Conservation (phyloP, 1,140 invertebrate genomes). For the Bombus cullumanus region DNA sequence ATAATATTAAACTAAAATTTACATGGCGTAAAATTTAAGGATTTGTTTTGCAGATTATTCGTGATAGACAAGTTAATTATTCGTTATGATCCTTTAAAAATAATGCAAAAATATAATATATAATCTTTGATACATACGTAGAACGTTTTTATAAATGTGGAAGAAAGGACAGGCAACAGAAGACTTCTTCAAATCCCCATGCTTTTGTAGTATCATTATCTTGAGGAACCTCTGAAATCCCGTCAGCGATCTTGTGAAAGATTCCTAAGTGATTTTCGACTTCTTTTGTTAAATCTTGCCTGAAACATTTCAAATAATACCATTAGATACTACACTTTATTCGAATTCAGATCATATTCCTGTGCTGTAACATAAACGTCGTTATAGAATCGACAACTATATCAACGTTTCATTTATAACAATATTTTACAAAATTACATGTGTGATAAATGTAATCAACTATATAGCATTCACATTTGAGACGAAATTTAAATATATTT, state of each 20-base stretch:
- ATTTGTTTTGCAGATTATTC: too few relatives aligned
- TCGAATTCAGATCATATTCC: not conserved
- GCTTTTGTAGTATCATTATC: conserved; percentile 22
- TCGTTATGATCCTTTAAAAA: not conserved
- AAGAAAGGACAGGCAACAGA: not conserved
- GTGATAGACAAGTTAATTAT: not conserved
- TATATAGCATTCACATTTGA: not conserved
- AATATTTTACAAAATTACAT: not conserved
- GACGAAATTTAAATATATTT: too few relatives aligned
- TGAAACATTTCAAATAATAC: not conserved
- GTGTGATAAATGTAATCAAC: not conserved
- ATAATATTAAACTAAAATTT: not conserved
- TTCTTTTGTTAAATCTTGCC: conserved; percentile 2
- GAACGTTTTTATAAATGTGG: conserved; percentile 9
- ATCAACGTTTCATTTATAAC: not conserved
- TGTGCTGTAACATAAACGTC: not conserved
- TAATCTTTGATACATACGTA: too few relatives aligned
- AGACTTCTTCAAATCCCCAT: conserved; percentile 9
- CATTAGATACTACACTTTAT: conserved; percentile 13
- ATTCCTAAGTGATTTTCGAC: conserved; percentile 36
- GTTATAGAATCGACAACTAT: not conserved
- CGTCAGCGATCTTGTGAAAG: conserved; percentile 12
- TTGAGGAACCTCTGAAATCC: not conserved
- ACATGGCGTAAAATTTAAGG: too few relatives aligned
- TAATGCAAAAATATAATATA: not conserved